A percentile compares a stretch with the other conserved stretches of the same genome.
Conservation (phyloP, 2,113 vertebrate species). For the Garra rufa region DNA sequence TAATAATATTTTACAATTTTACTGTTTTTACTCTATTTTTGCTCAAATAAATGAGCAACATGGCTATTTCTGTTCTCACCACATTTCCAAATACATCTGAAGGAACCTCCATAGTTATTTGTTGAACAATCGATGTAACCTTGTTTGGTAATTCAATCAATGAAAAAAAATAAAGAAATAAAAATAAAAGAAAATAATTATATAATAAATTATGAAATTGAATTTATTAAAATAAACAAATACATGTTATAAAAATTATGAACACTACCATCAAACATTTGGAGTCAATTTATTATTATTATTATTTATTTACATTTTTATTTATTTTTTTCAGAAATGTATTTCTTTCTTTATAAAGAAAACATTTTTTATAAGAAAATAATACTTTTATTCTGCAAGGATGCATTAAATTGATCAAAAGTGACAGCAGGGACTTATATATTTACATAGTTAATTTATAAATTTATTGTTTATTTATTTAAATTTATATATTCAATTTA, state of each 20-base stretch:
- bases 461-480: too few species aligned
- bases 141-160: slow-evolving; percentile 23
- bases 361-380: too few species aligned
- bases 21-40: too few species aligned
- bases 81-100: slow-evolving; percentile 58
- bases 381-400: too few species aligned
- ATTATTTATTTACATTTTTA: neutral
- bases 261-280: neutral
- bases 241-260: neutral
- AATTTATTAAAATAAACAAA: neutral
- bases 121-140: slow-evolving; percentile 54
- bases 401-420: neutral
- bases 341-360: too few species aligned
- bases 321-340: too few species aligned
- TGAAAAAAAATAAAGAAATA: neutral
- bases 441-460: too few species aligned
- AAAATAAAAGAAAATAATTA: neutral
- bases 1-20: too few species aligned
- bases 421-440: neutral
- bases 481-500: neutral
- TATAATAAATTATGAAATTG: too few species aligned
- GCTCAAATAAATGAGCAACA: slow-evolving; percentile 24
- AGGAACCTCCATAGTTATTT: slow-evolving; percentile 54
- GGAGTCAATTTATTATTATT: neutral
- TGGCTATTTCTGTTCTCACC: slow-evolving; percentile 43